These are phyloP conservation scores for Aromia moschata DNA, from an alignment of 2,888 invertebrate genomes.

Conservation along the genomic window DNA sequence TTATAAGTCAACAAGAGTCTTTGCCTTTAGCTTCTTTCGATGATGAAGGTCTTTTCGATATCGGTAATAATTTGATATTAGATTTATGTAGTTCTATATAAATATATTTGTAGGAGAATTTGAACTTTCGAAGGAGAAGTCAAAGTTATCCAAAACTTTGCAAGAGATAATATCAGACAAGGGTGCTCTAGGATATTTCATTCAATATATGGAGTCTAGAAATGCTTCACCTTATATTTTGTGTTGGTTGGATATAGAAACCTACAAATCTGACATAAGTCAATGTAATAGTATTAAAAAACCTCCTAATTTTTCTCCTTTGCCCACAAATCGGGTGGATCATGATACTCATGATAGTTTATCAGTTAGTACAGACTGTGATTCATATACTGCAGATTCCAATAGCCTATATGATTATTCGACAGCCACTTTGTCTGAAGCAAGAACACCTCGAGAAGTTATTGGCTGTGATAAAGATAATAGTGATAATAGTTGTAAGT, in stretches of 20 bases:
- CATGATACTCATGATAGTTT: slow-evolving; percentile 64
- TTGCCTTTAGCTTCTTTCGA: slow-evolving; percentile 50
- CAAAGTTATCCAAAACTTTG: slow-evolving; percentile 78
- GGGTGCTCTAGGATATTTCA: slow-evolving; percentile 82
- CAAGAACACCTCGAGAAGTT: slow-evolving; percentile 42
- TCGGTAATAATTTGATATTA: slow-evolving; percentile 45
- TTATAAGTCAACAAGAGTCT: slow-evolving; percentile 13
- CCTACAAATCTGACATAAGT: slow-evolving; percentile 66
- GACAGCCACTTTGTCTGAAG: slow-evolving; percentile 45
- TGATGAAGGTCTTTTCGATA: slow-evolving; percentile 59
- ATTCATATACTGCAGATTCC: slow-evolving; percentile 60
- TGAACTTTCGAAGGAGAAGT: slow-evolving; percentile 56
- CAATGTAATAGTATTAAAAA: slow-evolving; percentile 28
- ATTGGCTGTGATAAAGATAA: slow-evolving; percentile 54
- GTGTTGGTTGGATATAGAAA: slow-evolving; percentile 81
- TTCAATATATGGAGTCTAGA: slow-evolving; percentile 85
- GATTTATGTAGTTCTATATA: background rate
- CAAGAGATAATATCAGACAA: slow-evolving; percentile 81
- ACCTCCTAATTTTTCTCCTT: slow-evolving; percentile 40
- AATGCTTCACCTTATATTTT: slow-evolving; percentile 73
- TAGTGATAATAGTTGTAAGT: slow-evolving; percentile 56
- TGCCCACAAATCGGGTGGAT: slow-evolving; percentile 50
- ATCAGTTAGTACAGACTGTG: slow-evolving; percentile 63
- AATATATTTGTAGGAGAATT: slow-evolving; percentile 49
- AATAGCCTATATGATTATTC: slow-evolving; percentile 58